A percentile compares a stretch with the other conserved stretches of the same genome.
Conservation (phyloP, 2,797 vertebrate genomes). For the Enoplosus armatus region DNA sequence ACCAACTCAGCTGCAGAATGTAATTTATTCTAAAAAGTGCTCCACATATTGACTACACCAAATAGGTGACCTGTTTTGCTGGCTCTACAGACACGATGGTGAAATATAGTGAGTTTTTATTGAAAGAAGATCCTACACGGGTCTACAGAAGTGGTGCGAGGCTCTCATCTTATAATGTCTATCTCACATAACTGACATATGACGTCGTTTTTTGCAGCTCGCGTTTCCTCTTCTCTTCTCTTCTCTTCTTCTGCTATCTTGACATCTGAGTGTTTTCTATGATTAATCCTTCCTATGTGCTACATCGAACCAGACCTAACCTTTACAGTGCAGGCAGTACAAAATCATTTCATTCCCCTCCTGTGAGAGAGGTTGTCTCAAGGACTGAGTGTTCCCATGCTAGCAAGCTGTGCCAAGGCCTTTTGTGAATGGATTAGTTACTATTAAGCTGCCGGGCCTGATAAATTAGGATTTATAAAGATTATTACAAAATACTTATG, state of each 20-base stretch:
- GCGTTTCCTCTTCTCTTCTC: constrained; percentile 44
- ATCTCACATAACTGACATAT: constrained; percentile 53
- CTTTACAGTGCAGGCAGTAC: constrained; percentile 74
- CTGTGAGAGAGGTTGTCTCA: constrained; percentile 80
- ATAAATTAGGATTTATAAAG: constrained; percentile 87
- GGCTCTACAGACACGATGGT: constrained; percentile 30
- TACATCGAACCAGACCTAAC: constrained; percentile 76
- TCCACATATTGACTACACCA: constrained; percentile 55
- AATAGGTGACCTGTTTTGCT: constrained; percentile 53
- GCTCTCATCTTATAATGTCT: constrained; percentile 48
- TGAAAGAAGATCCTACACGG: constrained; percentile 44
- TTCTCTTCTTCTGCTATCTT: constrained; percentile 63
- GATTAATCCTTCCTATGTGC: constrained; percentile 77
- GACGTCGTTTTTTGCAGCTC: constrained; percentile 47
- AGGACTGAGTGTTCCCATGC: constrained; percentile 80
- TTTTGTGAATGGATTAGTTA: constrained; percentile 86
- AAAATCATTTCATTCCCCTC: constrained; percentile 75
- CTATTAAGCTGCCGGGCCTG: constrained; percentile 82
- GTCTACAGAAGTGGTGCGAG: constrained; percentile 24
- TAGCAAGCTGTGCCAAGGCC: constrained; percentile 79
- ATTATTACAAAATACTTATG: constrained; percentile 87
- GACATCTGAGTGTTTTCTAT: constrained; percentile 73
- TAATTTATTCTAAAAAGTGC: constrained; percentile 68
- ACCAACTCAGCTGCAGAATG: constrained; percentile 42
- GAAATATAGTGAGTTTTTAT: constrained; percentile 46